Base-by-base conservation (phyloP, 2,888 invertebrate species). In the Corbicula japonica region DNA sequence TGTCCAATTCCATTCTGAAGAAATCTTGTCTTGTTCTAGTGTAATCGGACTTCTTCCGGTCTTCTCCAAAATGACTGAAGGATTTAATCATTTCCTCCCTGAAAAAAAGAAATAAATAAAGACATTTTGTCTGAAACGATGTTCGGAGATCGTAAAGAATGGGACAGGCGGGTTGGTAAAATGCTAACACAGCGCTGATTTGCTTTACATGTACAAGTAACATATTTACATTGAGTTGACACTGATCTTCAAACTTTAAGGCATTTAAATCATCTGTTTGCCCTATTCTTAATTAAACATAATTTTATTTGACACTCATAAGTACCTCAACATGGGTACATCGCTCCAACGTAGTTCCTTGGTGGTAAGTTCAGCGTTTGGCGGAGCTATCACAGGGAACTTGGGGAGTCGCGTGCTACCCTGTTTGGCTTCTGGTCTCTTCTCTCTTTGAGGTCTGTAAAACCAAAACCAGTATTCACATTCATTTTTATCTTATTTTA, bases 1-100 rank as follows among this genome's bases (percentile, higher is more conserved):
- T 87, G 76, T 93, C 91, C 60, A 93, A 80, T 52, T 92, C 92
- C 92, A 93, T 92, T 54, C 93, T 73, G 84, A 90, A 92, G 83
- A 93, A 92, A 71, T 93, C 93, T 44, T 92, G 84, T 70, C 88
- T 89, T 8, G 93, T 93, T 50, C 92, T 62, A 4, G 84, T 84
- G 81, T 92, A 93, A 50, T 93, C 93, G 5, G 87, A 85, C 26
- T 91, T 86, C 18, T 90, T 81, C 76, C 91, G 90, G 18, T 80
- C 73, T 1, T 87, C 76, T 0, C 91, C 90, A 23, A 88, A 87
- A 15, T 86, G 74, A 56, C 91, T 89, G 85, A 92, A 92, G 62
- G 89, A 89, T 48, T 87, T 83, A 48, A 81, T 77, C 56, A 92
- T 76, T 68, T 92, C 92, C 35, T 89, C 76, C 60, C 93, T 92